Percentiles rank a stretch among this genome's conserved stretches.
These are phyloP conservation scores for Microcebus tavaratra DNA, from an alignment of 2,113 vertebrate genomes.

Conservation along the genomic window DNA sequence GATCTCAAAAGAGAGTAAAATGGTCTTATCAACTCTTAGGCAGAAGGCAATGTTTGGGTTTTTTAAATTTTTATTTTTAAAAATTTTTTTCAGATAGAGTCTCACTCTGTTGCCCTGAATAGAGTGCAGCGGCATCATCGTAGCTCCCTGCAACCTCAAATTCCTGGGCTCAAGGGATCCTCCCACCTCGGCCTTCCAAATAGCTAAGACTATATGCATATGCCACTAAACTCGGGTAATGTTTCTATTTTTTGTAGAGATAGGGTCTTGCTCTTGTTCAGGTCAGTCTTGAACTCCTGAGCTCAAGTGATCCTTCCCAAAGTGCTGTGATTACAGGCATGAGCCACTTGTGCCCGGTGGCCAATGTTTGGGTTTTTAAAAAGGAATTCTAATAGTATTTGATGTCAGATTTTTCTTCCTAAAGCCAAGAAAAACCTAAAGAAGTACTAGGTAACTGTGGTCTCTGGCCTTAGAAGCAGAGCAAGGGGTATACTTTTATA, in stretches of 20 bases:
- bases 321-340: background rate
- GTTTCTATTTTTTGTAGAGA: background rate
- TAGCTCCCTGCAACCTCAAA: background rate
- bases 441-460: background rate
- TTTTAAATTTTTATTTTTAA: background rate
- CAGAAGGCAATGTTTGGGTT: background rate
- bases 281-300: background rate
- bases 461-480: background rate
- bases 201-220: background rate
- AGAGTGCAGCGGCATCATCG: background rate
- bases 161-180: background rate
- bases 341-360: background rate
- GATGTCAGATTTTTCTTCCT: slow-evolving; percentile 32
- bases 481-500: background rate
- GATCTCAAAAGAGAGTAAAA: slow-evolving; percentile 23
- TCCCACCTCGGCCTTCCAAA: background rate
- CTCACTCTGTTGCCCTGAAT: background rate
- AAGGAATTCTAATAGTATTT: background rate
- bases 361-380: background rate
- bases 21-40: background rate
- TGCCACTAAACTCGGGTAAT: background rate
- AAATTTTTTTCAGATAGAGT: background rate
- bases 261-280: background rate
- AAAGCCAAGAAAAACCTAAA: slow-evolving; percentile 24
- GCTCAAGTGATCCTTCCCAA: background rate